Evolutionary conservation across 2,797 vertebrate genomes (phyloP), one percentile per base, ranked within the genome.

Genomic region (Gila robusta): DNA sequence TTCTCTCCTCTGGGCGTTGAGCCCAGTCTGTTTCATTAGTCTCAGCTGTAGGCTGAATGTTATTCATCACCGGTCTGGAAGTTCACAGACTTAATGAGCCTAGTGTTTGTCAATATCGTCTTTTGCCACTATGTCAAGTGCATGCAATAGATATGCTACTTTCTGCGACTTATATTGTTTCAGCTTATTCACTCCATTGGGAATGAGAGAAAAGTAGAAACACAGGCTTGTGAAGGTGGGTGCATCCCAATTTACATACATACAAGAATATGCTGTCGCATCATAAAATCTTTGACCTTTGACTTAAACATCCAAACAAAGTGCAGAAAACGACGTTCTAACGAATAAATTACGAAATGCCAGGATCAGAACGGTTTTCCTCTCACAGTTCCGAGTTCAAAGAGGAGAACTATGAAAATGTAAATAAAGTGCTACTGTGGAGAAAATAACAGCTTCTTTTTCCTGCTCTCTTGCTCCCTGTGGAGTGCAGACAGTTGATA

Each of bases 11-110:
- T 41, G 73, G 76, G 73, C 59, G 6, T 26, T 0, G 49, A 52
- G 79, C 82, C 79, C 81, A 82, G 28, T 54, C 76, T 77, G 67
- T 82, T 85, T 87, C 79, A 85, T 87, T 83, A 85, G 80, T 56
- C 52, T 64, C 28, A 39, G 72, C 37, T 54, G 80, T 32, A 73
- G 73, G 9, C 80, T 72, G 26, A 11, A 52, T 16, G 32, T 56
- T 79, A 54, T 67, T 83, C 78, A 74, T 83, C 81, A 76, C 82
- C n/a, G 67, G 56, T 82, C 82, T 86, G 52, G 62, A 86, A 49
- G 70, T 83, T 73, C 66, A 67, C 52, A 67, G 78, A 73, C 14
- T 54, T n/a, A 85, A 66, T 78, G 73, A 41, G 70, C 73, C 81
- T 37, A 76, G 82, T 44, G 54, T 66, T 83, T 74, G 86, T 89